Evolutionary conservation across 2,888 invertebrate species (phyloP).

Genomic region (Dicyrtomina minuta): DNA sequence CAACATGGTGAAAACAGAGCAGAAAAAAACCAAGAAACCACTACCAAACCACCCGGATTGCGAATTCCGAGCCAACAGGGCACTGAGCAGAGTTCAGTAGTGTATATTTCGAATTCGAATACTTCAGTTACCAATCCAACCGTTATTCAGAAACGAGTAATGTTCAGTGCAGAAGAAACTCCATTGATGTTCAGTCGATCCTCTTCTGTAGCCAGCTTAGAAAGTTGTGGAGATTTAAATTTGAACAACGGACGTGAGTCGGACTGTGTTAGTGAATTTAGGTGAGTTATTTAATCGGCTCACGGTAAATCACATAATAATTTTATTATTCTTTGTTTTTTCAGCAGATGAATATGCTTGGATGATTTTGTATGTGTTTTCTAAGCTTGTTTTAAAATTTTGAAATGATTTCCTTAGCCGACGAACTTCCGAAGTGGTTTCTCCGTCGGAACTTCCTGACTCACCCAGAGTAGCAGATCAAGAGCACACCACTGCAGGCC

Average conservation of each 20-base stretch:
- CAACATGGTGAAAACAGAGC: constrained; percentile 43
- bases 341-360: too few species aligned
- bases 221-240: constrained; percentile 66
- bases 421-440: constrained; percentile 83
- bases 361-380: too few species aligned
- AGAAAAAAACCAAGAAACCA: constrained; percentile 26
- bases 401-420: too few species aligned
- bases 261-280: constrained; percentile 83
- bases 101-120: too few species aligned
- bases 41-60: background rate
- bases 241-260: constrained; percentile 76
- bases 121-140: constrained; percentile 21
- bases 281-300: too few species aligned
- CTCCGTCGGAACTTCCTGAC: constrained; percentile 92
- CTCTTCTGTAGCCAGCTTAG: constrained; percentile 87
- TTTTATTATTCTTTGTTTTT: too few species aligned
- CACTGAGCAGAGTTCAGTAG: too few species aligned
- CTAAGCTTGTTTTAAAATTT: too few species aligned
- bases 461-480: constrained; percentile 76
- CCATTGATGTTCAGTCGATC: constrained; percentile 94
- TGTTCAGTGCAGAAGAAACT: constrained; percentile 72
- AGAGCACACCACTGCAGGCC: background rate
- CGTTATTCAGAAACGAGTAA: constrained; percentile 38
- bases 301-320: too few species aligned
- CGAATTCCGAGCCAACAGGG: too few species aligned